Conservation (phyloP, 2,888 invertebrate genomes). For the Daptonema setosum region DNA sequence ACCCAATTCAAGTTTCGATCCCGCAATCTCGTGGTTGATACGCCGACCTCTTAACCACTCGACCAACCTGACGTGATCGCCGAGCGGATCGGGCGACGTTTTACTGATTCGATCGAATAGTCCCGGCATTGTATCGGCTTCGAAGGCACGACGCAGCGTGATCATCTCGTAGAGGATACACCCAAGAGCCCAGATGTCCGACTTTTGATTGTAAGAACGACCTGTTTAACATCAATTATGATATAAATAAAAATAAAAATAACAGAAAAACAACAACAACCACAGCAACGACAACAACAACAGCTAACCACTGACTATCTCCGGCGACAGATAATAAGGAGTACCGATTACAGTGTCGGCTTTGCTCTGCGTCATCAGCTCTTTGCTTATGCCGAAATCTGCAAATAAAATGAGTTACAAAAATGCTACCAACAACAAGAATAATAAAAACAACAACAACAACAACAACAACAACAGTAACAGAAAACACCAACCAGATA, state of each 20-base stretch:
- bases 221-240: conserved; percentile 10
- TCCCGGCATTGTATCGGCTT: conserved; percentile 26
- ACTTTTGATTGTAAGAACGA: conserved; percentile 42
- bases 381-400: conserved; percentile 63
- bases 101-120: background rate
- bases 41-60: too few relatives aligned
- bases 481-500: conserved; percentile 36
- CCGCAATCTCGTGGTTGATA: too few relatives aligned
- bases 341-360: conserved; percentile 46
- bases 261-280: too few relatives aligned
- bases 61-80: background rate
- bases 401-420: background rate
- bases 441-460: too few relatives aligned
- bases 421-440: too few relatives aligned
- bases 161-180: conserved; percentile 60
- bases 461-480: too few relatives aligned
- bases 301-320: conserved; percentile 46
- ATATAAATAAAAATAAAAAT: background rate
- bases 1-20: too few relatives aligned
- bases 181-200: conserved; percentile 66
- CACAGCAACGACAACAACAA: too few relatives aligned
- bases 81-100: background rate
- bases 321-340: conserved; percentile 62
- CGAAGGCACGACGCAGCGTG: conserved; percentile 49
- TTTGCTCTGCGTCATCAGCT: conserved; percentile 33